phyloP scores from a whole-genome alignment of 92 coral and sea anemone genomes.

The Epizoanthus ramosus region DNA sequence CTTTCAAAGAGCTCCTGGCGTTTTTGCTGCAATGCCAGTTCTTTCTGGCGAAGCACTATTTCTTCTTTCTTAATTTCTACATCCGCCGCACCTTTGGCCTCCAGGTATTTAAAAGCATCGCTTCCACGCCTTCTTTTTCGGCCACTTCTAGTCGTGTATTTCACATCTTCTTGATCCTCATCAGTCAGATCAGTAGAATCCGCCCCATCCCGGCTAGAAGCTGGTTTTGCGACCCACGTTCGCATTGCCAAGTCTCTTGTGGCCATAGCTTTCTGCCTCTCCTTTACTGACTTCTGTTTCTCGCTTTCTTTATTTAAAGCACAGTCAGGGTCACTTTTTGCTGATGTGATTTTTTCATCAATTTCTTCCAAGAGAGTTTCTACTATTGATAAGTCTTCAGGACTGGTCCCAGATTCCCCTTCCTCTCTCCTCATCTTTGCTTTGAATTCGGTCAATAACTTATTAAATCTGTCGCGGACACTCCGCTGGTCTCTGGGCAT shows the following conservation, averaged over 20 bases:
- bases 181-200: conserved; percentile 5
- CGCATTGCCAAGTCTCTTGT: conserved; percentile 41
- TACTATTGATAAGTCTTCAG: conserved; percentile 3
- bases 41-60: conserved; percentile 32
- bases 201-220: conserved; percentile 5
- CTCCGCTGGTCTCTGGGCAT: no score
- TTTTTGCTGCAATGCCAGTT: conserved; percentile 41
- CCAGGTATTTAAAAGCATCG: conserved; percentile 32
- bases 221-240: no score
- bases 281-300: conserved; percentile 36
- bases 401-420: conserved; percentile 38
- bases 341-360: conserved; percentile 27
- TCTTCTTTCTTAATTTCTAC: conserved; percentile 45
- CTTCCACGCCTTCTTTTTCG: conserved; percentile 39
- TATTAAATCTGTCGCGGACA: conserved; percentile 1
- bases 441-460: conserved; percentile 5
- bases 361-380: conserved; percentile 25
- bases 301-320: conserved; percentile 16
- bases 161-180: conserved; percentile 4
- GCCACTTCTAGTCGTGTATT: background rate
- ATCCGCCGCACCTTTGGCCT: conserved; percentile 43
- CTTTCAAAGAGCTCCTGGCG: conserved; percentile 46
- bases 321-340: conserved; percentile 12
- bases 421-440: conserved; percentile 41
- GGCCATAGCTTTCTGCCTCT: conserved; percentile 25